phyloP scores from a whole-genome alignment of 92 coral and sea anemone species.

The Heteractis magnifica region DNA sequence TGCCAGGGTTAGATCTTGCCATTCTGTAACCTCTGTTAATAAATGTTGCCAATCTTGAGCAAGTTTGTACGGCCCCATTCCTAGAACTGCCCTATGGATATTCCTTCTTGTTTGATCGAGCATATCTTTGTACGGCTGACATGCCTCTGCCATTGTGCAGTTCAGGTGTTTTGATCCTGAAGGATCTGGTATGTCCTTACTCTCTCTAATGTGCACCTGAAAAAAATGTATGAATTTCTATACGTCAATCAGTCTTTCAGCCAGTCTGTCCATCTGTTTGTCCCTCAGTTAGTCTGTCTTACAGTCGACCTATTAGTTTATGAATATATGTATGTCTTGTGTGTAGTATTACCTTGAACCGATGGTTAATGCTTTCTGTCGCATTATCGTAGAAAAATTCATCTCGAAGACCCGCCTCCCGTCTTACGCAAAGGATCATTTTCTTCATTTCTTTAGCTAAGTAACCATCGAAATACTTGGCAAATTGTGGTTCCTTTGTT shows the following conservation, averaged over 20 bases:
- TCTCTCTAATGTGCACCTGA: conserved; percentile 17
- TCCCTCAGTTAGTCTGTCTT: no score
- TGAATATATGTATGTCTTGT: no score
- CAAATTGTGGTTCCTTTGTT: conserved; percentile 34
- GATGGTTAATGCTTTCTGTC: conserved; percentile 22
- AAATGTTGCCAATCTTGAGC: not conserved
- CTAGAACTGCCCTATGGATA: conserved; percentile 26
- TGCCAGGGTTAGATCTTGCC: conserved; percentile 14
- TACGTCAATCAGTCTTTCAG: no score
- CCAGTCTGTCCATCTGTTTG: no score
- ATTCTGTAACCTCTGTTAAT: not conserved
- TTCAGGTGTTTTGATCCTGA: not conserved
- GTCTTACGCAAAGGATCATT: conserved; percentile 30
- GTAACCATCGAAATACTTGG: conserved; percentile 16
- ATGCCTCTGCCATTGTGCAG: conserved; percentile 22
- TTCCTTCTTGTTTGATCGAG: conserved; percentile 29
- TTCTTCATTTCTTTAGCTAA: conserved; percentile 44
- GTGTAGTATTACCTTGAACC: not conserved
- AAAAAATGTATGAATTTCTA: not conserved
- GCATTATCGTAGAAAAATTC: conserved; percentile 41
- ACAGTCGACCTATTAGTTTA: no score
- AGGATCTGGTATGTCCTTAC: not conserved
- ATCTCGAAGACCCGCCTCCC: conserved; percentile 30
- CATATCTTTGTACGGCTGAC: conserved; percentile 14
- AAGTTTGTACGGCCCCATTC: conserved; percentile 28